Base-by-base conservation (phyloP, 2,888 invertebrate genomes). In the Drosophila colorata region DNA sequence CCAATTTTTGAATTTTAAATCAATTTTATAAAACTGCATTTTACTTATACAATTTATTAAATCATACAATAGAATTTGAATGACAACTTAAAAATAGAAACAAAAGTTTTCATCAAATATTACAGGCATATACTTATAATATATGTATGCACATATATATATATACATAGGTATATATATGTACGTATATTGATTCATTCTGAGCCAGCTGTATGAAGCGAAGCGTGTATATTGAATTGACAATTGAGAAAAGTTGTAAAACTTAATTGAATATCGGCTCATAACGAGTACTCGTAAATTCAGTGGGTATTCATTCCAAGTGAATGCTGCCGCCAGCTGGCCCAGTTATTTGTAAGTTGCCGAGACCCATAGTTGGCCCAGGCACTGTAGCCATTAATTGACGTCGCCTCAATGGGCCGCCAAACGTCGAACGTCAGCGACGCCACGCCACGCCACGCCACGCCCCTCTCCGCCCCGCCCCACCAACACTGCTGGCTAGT, bases 341-440 rank as follows among this genome's bases (percentile, higher is more conserved):
- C 23, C 51, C 51, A 57, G 41, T 57, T 49, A 57, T 41, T 69
- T 35, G 49, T 33, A 37, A 28, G 46, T 46, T 46, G 55, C 37
- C 28, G 47, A 20, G 25, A 31, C 20, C 52, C 44, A 60, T 51
- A 43, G 23, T 25, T 25, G 44, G 33, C 4, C 9, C 13, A 16
- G 16, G 33, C 38, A 51, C 35, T 20, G 52, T 18, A 37, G 13
- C 43, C 59, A 64, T 74, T 74, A 73, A 73, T 73, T 63, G 63
- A 59, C 48, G 47, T 53, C 60, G 69, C 48, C 63, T 57, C 52
- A 69, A 63, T 57, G 63, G 48, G 8, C 53, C 57, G 59, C 48
- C 73, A 63, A 73, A 68, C 55, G 73, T 63, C 55, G 68, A 68
- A 68, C 41, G 68, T 57, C 53, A 58, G n/a, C 33, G 68, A 43